Percentiles rank a stretch among this genome's conserved stretches.
phyloP scores from a whole-genome alignment of 2,113 vertebrate species.

The Bubo scandiacus region DNA sequence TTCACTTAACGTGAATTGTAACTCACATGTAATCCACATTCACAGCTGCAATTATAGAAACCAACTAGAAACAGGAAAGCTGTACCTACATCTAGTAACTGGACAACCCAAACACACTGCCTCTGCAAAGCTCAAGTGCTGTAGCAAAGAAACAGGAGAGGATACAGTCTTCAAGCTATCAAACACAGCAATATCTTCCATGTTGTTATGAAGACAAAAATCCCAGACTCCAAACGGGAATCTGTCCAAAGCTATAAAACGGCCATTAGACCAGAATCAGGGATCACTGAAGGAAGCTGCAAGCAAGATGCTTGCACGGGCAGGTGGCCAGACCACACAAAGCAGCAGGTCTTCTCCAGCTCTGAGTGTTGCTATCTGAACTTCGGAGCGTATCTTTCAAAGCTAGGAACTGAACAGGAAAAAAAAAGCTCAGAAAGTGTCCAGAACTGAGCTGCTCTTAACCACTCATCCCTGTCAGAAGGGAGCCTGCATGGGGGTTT shows the following conservation, averaged over 20 bases:
- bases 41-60: neutral
- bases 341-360: neutral
- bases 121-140: neutral
- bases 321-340: neutral
- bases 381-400: accelerated
- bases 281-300: neutral
- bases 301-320: neutral
- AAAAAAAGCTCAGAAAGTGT: neutral
- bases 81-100: neutral
- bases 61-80: neutral
- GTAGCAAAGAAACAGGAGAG: neutral
- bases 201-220: neutral
- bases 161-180: neutral
- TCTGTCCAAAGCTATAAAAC: neutral
- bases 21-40: neutral
- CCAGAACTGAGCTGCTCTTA: neutral
- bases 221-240: neutral
- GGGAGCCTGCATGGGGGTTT: accelerated
- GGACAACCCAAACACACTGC: neutral
- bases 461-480: neutral
- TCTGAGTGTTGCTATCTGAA: neutral
- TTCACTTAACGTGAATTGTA: neutral
- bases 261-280: neutral
- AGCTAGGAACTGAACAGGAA: neutral
- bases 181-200: neutral